Evolutionary conservation across 2,113 vertebrate genomes (phyloP).

Genomic region (Trogon surrucura): DNA sequence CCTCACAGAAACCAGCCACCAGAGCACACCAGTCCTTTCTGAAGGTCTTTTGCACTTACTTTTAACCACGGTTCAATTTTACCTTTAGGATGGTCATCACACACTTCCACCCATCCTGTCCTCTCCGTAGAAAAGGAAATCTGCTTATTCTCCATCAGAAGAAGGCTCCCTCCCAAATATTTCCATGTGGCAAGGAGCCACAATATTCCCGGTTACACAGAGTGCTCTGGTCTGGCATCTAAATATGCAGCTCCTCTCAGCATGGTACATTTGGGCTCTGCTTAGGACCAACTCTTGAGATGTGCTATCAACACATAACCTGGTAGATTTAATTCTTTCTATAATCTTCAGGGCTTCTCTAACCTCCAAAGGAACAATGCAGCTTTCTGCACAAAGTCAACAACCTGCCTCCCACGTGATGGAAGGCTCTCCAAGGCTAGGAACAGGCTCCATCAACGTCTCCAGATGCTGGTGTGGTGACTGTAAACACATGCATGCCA

Average conservation of each 20-base stretch:
- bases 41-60: not conserved
- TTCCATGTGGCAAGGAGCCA: not conserved
- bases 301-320: not conserved
- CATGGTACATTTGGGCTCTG: not conserved
- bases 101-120: not conserved
- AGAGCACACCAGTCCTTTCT: not conserved
- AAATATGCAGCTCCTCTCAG: not conserved
- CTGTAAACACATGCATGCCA: fast-evolving
- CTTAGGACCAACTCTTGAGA: not conserved
- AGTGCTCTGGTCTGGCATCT: not conserved
- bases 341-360: not conserved
- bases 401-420: not conserved
- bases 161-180: not conserved
- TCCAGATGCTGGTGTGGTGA: not conserved
- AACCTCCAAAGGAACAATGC: not conserved
- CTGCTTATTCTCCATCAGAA: not conserved
- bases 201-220: not conserved
- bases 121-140: not conserved
- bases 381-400: not conserved
- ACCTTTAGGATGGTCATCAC: not conserved
- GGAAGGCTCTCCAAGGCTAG: not conserved
- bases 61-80: not conserved
- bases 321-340: not conserved
- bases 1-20: not conserved
- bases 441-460: fast-evolving